Evolutionary conservation across 1,140 invertebrate species (phyloP).

Genomic region (Hyles vespertilio): DNA sequence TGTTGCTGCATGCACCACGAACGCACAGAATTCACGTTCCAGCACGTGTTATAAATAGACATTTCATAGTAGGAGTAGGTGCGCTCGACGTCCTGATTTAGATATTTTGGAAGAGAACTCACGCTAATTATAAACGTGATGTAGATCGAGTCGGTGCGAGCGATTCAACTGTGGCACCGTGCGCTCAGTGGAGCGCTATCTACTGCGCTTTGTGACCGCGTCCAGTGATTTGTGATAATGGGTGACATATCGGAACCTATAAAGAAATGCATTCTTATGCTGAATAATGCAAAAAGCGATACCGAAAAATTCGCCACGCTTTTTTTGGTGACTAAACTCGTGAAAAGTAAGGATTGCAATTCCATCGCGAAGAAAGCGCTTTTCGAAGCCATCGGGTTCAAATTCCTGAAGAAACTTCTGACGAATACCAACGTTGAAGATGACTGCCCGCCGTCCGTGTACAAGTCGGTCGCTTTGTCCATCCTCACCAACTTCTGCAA

Average conservation of each 20-base stretch:
- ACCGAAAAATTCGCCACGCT: constrained; percentile 94
- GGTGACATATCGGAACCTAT: constrained; percentile 84
- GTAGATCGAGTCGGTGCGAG: constrained; percentile 55
- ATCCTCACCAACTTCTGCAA: constrained; percentile 89
- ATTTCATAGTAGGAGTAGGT: constrained; percentile 70
- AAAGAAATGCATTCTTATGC: constrained; percentile 86
- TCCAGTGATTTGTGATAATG: constrained; percentile 68
- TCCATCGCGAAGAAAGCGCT: constrained; percentile 83
- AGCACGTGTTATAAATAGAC: constrained; percentile 67
- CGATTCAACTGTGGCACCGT: constrained; percentile 50
- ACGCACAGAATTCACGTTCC: constrained; percentile 43
- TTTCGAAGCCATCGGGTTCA: constrained; percentile 91
- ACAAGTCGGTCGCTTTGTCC: constrained; percentile 92
- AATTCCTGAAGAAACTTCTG: constrained; percentile 88
- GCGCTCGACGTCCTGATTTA: constrained; percentile 74
- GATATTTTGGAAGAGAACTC: constrained; percentile 75
- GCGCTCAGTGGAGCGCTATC: constrained; percentile 60
- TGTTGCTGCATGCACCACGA: constrained; percentile 13
- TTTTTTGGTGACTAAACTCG: constrained; percentile 92
- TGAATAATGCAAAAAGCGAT: constrained; percentile 87
- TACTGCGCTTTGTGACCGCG: constrained; percentile 58
- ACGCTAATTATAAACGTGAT: constrained; percentile 74
- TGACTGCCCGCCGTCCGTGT: constrained; percentile 90
- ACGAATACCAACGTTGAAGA: constrained; percentile 83
- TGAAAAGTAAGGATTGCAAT: constrained; percentile 87